Evolutionary conservation across 2,113 vertebrate species (phyloP), one percentile per base, ranked within the genome.

Genomic region (Chaetorhynchus papuensis): DNA sequence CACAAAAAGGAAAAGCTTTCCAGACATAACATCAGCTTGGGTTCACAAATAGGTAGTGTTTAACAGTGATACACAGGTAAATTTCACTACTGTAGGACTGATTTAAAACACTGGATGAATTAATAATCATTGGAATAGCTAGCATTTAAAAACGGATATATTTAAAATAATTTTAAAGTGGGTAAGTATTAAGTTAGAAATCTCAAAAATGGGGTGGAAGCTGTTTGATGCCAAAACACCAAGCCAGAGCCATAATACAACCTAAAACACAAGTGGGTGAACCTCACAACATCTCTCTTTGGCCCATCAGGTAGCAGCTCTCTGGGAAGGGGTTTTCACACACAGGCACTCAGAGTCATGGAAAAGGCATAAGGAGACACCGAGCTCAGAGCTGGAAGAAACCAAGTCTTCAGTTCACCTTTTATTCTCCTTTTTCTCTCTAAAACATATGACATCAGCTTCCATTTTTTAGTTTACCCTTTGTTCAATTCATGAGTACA

Each of bases 201-300:
- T n/a, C 54, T 69, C 83, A 52, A 15, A 65, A 82, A 39, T 2
- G 16, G 18, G 3, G 18, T 52, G 4, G 60, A 74, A 92, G 24
- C 4, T 44, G 39, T 26, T 11, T 42, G 49, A 56, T 52, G 11
- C 50, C 52, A 49, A 47, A 87, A 78, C 13, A 47, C 37, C 45
- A 78, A 74, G 9, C 8, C 69, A 88, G 45, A 66, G 31, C 26
- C 41, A 53, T 33, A 78, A 37, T 10, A 22, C 21, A 64, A 21
- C 28, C 33, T 28, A 70, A n/a, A 52, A 49, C 13, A 44, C 16
- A 3, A 0, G 0, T 2, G 13, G 27, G 6, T 30, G 56, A 83
- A 27, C 21, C 15, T 76, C 71, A 49, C 20, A 12, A 26, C 37
- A 28, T 23, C 45, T 42, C 20, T 35, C 39, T n/a, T 27, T 30